Conservation (phyloP, 2,888 invertebrate species). For the Nomada ferruginata region DNA sequence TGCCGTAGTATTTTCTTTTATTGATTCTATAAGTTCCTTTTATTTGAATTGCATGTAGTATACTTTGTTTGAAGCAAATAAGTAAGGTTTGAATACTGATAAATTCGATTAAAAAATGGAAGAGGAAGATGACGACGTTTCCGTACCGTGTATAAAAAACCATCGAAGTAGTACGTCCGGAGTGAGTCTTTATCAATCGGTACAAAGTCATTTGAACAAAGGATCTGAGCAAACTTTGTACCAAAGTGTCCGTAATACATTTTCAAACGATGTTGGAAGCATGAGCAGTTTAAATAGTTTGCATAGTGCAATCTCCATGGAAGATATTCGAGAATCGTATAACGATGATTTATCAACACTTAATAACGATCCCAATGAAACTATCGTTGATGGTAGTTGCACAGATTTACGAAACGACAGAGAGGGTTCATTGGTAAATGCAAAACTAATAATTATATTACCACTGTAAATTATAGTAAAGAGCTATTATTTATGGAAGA, state of each 20-base stretch:
- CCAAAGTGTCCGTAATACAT: constrained; percentile 72
- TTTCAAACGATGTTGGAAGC: constrained; percentile 72
- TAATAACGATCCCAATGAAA: constrained; percentile 70
- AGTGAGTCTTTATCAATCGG: constrained; percentile 71
- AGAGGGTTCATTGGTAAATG: constrained; percentile 67
- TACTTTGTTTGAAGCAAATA: constrained; percentile 41
- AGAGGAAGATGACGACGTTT: constrained; percentile 73
- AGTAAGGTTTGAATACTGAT: constrained; percentile 55
- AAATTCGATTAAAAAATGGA: constrained; percentile 70
- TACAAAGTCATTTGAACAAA: constrained; percentile 65
- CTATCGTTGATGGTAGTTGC: constrained; percentile 72
- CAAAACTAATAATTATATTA: constrained; percentile 8
- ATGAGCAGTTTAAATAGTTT: constrained; percentile 60
- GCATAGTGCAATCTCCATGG: constrained; percentile 54
- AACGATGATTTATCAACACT: constrained; percentile 66
- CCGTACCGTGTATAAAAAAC: constrained; percentile 46
- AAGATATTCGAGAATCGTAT: constrained; percentile 40
- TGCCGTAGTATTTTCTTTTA: background rate
- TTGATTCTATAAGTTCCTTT: constrained; percentile 9
- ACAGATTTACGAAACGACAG: constrained; percentile 67
- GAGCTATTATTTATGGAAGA: background rate
- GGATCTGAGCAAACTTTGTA: constrained; percentile 75
- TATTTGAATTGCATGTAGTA: constrained; percentile 54
- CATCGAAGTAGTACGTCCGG: constrained; percentile 57
- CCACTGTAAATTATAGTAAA: background rate